A percentile compares a stretch with the other conserved stretches of the same genome.
phyloP scores from a whole-genome alignment of 2,113 vertebrate species.

The Fukomys damarensis region DNA sequence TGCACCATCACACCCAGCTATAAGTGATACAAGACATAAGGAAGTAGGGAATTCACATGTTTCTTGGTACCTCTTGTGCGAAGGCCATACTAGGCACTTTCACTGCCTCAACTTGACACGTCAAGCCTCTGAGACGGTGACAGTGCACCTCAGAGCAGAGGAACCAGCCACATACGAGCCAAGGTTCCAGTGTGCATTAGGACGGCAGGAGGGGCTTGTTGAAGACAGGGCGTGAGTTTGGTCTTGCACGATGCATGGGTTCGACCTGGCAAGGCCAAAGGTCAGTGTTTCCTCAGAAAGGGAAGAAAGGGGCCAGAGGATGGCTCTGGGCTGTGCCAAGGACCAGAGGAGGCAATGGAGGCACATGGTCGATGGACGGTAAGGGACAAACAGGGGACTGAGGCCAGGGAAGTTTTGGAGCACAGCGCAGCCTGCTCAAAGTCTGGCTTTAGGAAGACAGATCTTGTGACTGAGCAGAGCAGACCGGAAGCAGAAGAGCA shows the following conservation, averaged over 20 bases:
- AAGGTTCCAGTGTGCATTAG: background rate
- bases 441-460: background rate
- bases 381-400: background rate
- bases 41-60: background rate
- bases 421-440: background rate
- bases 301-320: background rate
- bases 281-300: background rate
- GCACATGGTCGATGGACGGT: too few species aligned
- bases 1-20: background rate
- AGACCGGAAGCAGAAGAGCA: background rate
- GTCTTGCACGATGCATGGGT: background rate
- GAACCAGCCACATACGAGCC: background rate
- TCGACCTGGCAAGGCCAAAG: background rate
- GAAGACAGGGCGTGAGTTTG: background rate
- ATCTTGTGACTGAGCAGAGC: background rate
- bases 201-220: background rate
- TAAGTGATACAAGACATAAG: background rate
- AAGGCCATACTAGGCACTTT: background rate
- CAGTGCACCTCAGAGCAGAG: background rate
- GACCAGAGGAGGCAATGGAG: background rate
- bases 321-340: background rate
- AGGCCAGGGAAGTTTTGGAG: constrained; percentile 1
- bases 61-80: constrained; percentile 8
- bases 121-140: background rate
- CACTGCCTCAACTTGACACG: background rate